phyloP scores from a whole-genome alignment of 2,113 vertebrate genomes.

The Corythornis cristatus region DNA sequence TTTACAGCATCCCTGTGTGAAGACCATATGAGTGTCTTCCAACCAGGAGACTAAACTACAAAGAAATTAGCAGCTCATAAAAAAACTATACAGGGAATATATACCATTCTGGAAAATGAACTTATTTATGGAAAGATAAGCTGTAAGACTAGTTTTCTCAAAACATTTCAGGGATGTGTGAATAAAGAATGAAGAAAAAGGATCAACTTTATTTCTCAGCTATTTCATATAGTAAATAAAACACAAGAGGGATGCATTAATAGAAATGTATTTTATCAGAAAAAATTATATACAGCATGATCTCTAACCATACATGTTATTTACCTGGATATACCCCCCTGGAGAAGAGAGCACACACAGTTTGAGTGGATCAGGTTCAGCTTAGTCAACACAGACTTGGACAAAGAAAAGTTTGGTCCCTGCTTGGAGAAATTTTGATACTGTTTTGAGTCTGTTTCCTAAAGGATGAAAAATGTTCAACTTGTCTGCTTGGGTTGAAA shows the following conservation, averaged over 20 bases:
- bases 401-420: no score
- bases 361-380: no score
- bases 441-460: no score
- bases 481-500: no score
- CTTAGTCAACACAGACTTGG: no score
- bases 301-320: neutral
- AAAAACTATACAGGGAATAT: neutral
- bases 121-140: neutral
- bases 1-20: neutral
- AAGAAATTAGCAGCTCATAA: neutral
- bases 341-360: no score
- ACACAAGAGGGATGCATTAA: neutral
- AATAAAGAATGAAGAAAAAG: neutral
- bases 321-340: neutral
- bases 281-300: neutral
- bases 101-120: neutral
- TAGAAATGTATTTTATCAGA: neutral
- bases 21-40: neutral
- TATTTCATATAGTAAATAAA: neutral
- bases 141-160: neutral
- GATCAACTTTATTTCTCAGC: slow-evolving; percentile 5
- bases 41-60: neutral
- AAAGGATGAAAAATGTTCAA: no score
- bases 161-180: neutral
- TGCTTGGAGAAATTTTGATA: no score